Base-by-base conservation (phyloP, 2,888 invertebrate species). In the Platycnemis pennipes region DNA sequence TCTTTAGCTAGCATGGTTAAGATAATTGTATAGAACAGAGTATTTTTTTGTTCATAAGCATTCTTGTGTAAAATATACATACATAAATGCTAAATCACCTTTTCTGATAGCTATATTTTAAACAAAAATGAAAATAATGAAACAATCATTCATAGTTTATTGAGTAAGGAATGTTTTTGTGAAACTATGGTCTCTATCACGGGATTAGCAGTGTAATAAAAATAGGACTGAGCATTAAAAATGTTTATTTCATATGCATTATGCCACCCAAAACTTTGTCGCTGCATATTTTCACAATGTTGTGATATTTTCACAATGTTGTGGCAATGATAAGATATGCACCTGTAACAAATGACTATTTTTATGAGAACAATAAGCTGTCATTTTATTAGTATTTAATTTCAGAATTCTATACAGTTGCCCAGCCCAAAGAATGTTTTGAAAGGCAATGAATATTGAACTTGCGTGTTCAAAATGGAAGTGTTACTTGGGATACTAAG, bases 21-120 rank as follows among this genome's bases (percentile, higher is more conserved):
- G 44, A n/a, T 91, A 44, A 91, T 13, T 91, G 91, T 91, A 91
- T 91, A 91, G 91, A 91, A 69, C 63, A 69, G 44, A 44, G 44
- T 63, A 63, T 91, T 63, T 91, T n/a, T 63, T 77, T 77, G 37
- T 77, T 77, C 11, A 31, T 69, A 77, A 13, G 13, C 37, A 77
- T 77, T 77, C 37, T 77, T 91, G 13, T 87, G 87, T 63, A 44
- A 69, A 69, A 44, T 63, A 56, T 63, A 56, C 26, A 91, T 44
- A n/a, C 8, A n/a, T 87, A 63, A 63, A 44, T 56, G 63, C 56
- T 45, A 16, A 91, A 2, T 89, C 56, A 89, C 26, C 11, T 63
- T 37, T 91, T 56, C 89, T 63, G 44, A 69, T 63, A n/a, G 2
- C 56, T 63, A 91, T 63, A 63, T 63, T 91, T 63, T 53, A 56